Evolutionary conservation across 2,888 invertebrate genomes (phyloP), one percentile per base, ranked within the genome.

Genomic region (Drosophila tripunctata): DNA sequence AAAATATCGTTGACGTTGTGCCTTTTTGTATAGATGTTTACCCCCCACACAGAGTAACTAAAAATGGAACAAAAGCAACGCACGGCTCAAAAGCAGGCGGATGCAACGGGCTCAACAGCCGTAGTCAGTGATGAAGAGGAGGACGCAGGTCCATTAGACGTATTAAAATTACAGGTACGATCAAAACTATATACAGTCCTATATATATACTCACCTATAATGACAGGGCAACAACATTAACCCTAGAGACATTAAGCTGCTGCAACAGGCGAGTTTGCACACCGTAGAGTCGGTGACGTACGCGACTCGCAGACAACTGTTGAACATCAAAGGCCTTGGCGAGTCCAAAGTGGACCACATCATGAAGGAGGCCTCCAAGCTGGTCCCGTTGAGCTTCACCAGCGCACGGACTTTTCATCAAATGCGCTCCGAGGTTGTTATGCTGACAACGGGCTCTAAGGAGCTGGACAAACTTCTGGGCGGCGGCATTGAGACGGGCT

Each of bases 271-370:
- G 12, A 99, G 99, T 0, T 98, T 95, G 88, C 95, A 97, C 89
- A 99, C 99, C 0, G 96, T 99, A 0, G 99, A 99, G 90, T 94
- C 99, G 0, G 94, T 99, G 8, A 99, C 99, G 0, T 99, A 96
- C 92, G 95, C 98, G 1, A 97, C 99, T 0, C 98, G 97, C 89
- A 99, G 99, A 91, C 94, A 95, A 89, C 92, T 99, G 0, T 92
- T 98, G 1, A 92, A 94, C 4, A 96, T 98, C 38, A 98, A 98
- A 92, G 99, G 99, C 0, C 97, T 99, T 74, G 98, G 98, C 43
- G 99, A 99, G 90, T 96, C 96, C 0, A 99, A 99, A 91, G 99
- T 98, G 8, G 99, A 99, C 71, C 98, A 98, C 92, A 94, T 99
- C 72, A 88, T 97, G 61, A 93, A 94, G 2, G 99, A 98, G 92